Conservation (phyloP, 1,140 invertebrate genomes). For the Pseudomyrmex cubaensis region DNA sequence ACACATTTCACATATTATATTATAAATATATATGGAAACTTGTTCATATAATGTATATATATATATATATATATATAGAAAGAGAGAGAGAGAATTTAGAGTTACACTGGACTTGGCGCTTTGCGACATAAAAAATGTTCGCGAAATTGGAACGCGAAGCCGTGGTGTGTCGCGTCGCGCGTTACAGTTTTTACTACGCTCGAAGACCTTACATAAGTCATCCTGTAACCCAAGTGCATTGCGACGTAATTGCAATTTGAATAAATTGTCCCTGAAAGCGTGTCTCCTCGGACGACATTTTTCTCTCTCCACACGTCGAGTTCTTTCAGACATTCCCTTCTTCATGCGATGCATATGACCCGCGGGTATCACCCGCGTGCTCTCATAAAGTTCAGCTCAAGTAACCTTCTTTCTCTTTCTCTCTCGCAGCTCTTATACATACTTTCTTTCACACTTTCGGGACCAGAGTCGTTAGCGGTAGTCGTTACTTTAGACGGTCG, state of each 20-base stretch:
- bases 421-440: slow-evolving; percentile 34
- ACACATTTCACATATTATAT: no score
- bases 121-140: slow-evolving; percentile 21
- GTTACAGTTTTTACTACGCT: slow-evolving; percentile 35
- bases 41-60: no score
- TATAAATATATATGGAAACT: no score
- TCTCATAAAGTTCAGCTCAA: slow-evolving; percentile 57
- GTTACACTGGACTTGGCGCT: no score
- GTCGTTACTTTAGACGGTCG: slow-evolving; percentile 63
- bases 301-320: slow-evolving; percentile 36
- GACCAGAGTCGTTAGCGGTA: slow-evolving; percentile 65
- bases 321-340: slow-evolving; percentile 36
- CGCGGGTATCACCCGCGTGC: slow-evolving; percentile 38
- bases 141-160: slow-evolving; percentile 20
- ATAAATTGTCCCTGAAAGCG: slow-evolving; percentile 53
- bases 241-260: slow-evolving; percentile 53
- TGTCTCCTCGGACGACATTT: slow-evolving; percentile 52
- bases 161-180: slow-evolving; percentile 12
- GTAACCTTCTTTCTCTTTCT: slow-evolving; percentile 51
- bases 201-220: slow-evolving; percentile 45
- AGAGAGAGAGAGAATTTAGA: no score
- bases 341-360: slow-evolving; percentile 57
- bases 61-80: no score
- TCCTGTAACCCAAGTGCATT: slow-evolving; percentile 20
- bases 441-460: slow-evolving; percentile 67